Percentiles rank a stretch among this genome's conserved stretches.
These are phyloP conservation scores for honey bee (Apis mellifera) DNA, from an alignment of 1,140 invertebrate species.

Conservation along the genomic window Amel_HAv3.1 CM009940.2:12281001-12281500, in stretches of 20 bases:
- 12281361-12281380: constrained; percentile 19
- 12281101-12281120: not conserved
- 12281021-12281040: not conserved
- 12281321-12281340: constrained; percentile 24
- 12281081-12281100: not conserved
- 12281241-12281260: not conserved
- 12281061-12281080: not conserved
- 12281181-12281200: no score
- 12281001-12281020: not conserved
- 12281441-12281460: constrained; percentile 25
- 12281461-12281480: constrained; percentile 32
- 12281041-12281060: not conserved
- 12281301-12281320: constrained; percentile 19
- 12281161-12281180: no score
- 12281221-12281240: not conserved
- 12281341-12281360: constrained; percentile 15
- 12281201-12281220: no score
- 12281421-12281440: constrained; percentile 30
- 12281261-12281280: not conserved
- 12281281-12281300: not conserved
- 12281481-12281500: constrained; percentile 19
- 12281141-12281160: no score
- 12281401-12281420: constrained; percentile 40
- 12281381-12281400: constrained; percentile 39
- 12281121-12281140: not conserved